A percentile compares a stretch with the other conserved stretches of the same genome.
Evolutionary conservation across 2,113 vertebrate genomes (phyloP).

Genomic region (Pluvialis apricaria): DNA sequence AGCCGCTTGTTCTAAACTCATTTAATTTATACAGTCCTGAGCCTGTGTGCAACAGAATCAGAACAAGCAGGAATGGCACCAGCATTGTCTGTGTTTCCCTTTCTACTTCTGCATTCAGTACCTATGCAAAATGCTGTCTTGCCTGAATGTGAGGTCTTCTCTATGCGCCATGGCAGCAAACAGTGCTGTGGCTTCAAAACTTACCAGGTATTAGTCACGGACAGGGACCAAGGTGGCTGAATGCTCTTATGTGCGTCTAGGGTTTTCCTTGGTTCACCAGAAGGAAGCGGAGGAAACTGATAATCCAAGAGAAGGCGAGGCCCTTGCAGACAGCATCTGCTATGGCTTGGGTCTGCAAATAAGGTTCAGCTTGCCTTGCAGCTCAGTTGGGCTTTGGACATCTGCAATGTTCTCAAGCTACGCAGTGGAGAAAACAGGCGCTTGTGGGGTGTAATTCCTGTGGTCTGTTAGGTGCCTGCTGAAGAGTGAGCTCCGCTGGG

Average conservation of each 20-base stretch:
- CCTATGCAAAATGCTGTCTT: background rate
- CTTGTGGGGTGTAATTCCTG: accelerated
- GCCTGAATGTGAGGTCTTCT: background rate
- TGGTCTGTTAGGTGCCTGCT: background rate
- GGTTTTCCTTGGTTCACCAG: background rate
- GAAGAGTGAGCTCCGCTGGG: too few relatives aligned
- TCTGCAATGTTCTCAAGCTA: background rate
- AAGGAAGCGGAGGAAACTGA: background rate
- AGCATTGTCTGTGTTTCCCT: background rate
- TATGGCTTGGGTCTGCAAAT: background rate
- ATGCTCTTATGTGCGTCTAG: accelerated
- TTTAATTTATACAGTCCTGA: background rate
- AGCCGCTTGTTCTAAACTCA: background rate
- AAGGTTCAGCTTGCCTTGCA: background rate
- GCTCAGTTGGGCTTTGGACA: background rate
- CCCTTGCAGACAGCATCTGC: background rate
- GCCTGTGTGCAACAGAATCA: background rate
- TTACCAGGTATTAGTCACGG: background rate
- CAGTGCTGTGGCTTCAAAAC: background rate
- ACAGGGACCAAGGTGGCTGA: background rate
- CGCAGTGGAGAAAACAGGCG: background rate
- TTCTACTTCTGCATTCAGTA: background rate
- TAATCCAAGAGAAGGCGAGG: background rate
- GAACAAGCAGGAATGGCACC: accelerated
- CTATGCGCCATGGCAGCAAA: background rate